Conservation (phyloP, 2,888 invertebrate genomes). For the Drosophila sordidula region DNA sequence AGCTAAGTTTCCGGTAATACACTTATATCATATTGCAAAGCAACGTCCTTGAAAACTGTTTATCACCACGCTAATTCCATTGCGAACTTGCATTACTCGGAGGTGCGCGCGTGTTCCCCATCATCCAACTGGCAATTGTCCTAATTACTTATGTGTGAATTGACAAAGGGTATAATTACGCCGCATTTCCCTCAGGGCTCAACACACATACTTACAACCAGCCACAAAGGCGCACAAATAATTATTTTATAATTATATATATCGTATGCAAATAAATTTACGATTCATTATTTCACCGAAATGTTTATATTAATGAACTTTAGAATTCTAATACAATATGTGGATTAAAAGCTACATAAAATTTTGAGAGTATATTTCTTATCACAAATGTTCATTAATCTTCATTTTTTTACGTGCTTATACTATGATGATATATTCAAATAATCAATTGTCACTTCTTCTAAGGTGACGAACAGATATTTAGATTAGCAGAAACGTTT, state of each 20-base stretch:
- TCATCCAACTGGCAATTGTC: neutral
- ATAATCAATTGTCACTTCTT: neutral
- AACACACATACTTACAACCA: neutral
- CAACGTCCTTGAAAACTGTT: slow-evolving; percentile 1
- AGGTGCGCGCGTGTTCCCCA: neutral
- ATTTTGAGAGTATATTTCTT: neutral
- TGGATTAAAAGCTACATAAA: neutral
- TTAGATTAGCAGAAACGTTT: no score
- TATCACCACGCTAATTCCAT: slow-evolving; percentile 21
- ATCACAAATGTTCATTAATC: neutral
- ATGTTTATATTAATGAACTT: neutral
- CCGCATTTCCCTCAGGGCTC: neutral
- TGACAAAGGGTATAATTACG: slow-evolving; percentile 14
- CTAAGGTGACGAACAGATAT: no score
- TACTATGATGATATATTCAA: neutral
- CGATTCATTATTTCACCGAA: neutral
- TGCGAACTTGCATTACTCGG: neutral
- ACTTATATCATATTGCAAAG: slow-evolving; percentile 1
- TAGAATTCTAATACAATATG: neutral
- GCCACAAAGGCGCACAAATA: neutral
- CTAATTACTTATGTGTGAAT: slow-evolving; percentile 26
- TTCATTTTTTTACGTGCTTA: neutral
- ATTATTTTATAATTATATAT: neutral
- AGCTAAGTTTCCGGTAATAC: slow-evolving; percentile 12
- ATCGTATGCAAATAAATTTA: neutral